Evolutionary conservation across 2,888 invertebrate species (phyloP), one percentile per base, ranked within the genome.

Genomic region (Alloplasta piceator): DNA sequence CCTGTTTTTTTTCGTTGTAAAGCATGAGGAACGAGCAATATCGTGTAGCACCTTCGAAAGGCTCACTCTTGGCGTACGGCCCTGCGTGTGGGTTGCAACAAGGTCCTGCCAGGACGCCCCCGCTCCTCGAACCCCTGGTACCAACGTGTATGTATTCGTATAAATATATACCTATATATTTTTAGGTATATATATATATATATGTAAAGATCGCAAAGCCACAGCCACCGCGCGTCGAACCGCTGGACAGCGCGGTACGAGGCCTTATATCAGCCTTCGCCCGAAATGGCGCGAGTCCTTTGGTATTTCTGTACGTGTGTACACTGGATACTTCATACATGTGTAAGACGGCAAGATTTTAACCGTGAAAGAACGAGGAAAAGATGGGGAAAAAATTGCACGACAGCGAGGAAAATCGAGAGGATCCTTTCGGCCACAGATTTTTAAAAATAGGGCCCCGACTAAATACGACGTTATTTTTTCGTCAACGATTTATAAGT

Each of bases 51-150:
- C 81, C 64, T 60, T 64, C 52, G 56, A 56, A 52, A 80, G 63
- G 39, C 71, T 74, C 67, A 12, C 64, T 81, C 63, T 58, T 36
- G 60, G 63, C 75, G 77, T 89, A 89, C 89, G 86, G 89, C 85
- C 87, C 88, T 87, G 89, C 68, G 88, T 88, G 90, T 90, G 89
- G 90, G 90, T 83, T 84, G 90, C 85, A 88, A 87, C 90, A 90
- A 90, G 90, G 90, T 87, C 88, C 89, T 89, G 87, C 84, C 86
- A 86, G 83, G 84, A 89, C 90, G 90, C 90, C 90, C 89, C 89
- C 90, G 87, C 87, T 84, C 78, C 76, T 84, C 61, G 71, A 73
- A 48, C 64, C 50, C 60, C 60, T 39, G 52, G 41, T 60, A n/a
- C n/a, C n/a, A n/a, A n/a, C n/a, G n/a, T n/a, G n/a, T n/a, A n/a